Conservation (phyloP, 2,113 vertebrate genomes). For the Zosterops japonicus region DNA sequence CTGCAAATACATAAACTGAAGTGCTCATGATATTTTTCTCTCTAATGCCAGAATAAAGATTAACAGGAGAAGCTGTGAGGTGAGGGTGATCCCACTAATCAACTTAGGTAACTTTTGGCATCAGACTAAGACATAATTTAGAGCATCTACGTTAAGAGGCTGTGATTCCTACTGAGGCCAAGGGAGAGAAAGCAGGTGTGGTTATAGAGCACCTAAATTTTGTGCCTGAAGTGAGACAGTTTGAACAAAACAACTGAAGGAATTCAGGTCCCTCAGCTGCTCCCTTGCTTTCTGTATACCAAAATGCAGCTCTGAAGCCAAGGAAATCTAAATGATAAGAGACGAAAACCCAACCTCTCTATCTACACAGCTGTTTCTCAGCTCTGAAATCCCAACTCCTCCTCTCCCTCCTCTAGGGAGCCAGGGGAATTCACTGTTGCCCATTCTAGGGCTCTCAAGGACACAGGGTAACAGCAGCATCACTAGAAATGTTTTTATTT, state of each 20-base stretch:
- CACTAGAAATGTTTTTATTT: background rate
- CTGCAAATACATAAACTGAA: background rate
- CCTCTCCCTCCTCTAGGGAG: background rate
- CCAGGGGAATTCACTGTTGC: background rate
- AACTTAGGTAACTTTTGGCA: background rate
- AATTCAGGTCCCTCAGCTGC: background rate
- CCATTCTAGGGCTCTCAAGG: background rate
- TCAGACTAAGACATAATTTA: background rate
- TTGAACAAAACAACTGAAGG: background rate
- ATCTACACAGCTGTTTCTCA: background rate
- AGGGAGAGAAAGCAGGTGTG: background rate
- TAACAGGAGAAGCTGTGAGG: background rate
- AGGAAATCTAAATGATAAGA: background rate
- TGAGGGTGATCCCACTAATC: background rate
- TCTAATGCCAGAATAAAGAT: background rate
- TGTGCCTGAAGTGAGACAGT: background rate
- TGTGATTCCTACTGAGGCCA: background rate
- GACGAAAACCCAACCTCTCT: background rate
- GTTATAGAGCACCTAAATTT: slow-evolving; percentile 9
- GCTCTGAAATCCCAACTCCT: background rate
- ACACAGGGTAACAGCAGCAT: background rate
- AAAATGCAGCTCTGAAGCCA: background rate
- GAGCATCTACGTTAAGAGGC: background rate
- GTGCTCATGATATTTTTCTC: background rate
- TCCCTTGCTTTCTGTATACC: background rate